Evolutionary conservation across 1,140 invertebrate species (phyloP).

Genomic region (Halyomorpha halys): DNA sequence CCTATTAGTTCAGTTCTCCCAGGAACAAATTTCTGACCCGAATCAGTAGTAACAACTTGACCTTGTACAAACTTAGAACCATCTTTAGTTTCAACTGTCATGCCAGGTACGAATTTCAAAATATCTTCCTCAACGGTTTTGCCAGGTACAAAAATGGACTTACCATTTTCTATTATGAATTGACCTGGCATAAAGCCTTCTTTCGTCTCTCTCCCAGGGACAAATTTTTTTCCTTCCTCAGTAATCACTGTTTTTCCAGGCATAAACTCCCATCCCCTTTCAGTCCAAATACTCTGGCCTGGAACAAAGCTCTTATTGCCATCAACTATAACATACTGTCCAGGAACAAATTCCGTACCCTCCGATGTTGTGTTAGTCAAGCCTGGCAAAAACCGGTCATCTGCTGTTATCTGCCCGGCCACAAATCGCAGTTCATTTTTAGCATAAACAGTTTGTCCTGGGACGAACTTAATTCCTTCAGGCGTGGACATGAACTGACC

Average conservation of each 20-base stretch:
- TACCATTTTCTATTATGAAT: slow-evolving; percentile 38
- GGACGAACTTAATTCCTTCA: slow-evolving; percentile 47
- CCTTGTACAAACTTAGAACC: slow-evolving; percentile 56
- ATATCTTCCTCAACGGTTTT: slow-evolving; percentile 41
- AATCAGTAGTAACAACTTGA: slow-evolving; percentile 47
- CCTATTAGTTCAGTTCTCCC: slow-evolving; percentile 43
- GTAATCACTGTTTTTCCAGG: slow-evolving; percentile 41
- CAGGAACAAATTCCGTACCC: slow-evolving; percentile 36
- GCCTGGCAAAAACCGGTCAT: slow-evolving; percentile 1
- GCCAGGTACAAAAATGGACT: slow-evolving; percentile 41
- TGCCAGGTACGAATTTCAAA: slow-evolving; percentile 51
- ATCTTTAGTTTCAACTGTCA: slow-evolving; percentile 50
- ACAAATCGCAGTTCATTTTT: not conserved
- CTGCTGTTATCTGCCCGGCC: not conserved
- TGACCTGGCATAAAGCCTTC: slow-evolving; percentile 59
- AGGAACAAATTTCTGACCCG: slow-evolving; percentile 46
- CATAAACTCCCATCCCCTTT: slow-evolving; percentile 41
- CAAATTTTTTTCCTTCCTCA: slow-evolving; percentile 46
- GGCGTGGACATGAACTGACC: slow-evolving; percentile 39
- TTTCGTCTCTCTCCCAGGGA: slow-evolving; percentile 44
- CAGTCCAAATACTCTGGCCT: slow-evolving; percentile 44
- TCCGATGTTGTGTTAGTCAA: not conserved
- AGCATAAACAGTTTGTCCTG: slow-evolving; percentile 38
- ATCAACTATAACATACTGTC: slow-evolving; percentile 52
- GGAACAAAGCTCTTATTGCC: slow-evolving; percentile 47